phyloP scores from a whole-genome alignment of 2,888 invertebrate species.

The Dromius quadrimaculatus region DNA sequence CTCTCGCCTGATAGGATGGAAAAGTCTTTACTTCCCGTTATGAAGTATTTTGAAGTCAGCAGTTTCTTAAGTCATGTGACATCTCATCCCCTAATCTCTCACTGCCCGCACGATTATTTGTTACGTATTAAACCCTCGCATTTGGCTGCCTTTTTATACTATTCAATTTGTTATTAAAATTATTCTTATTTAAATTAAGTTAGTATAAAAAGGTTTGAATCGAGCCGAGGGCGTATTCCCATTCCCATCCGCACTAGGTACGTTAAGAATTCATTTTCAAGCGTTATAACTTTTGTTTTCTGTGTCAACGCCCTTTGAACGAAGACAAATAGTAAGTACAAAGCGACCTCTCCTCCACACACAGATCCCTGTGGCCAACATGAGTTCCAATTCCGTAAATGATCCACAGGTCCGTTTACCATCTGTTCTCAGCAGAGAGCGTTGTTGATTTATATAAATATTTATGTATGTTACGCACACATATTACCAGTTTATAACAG shows the following conservation, averaged over 20 bases:
- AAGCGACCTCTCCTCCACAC: conserved; percentile 44
- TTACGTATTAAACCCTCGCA: conserved; percentile 31
- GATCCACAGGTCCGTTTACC: conserved; percentile 35
- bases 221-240: conserved; percentile 11
- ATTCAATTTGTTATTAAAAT: background rate
- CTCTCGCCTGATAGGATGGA: too few relatives aligned
- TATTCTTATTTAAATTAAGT: background rate
- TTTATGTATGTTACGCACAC: conserved; percentile 44
- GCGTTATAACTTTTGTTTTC: conserved; percentile 7
- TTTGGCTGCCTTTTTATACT: conserved; percentile 26
- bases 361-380: conserved; percentile 5
- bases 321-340: conserved; percentile 47
- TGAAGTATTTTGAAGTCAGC: too few relatives aligned
- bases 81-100: too few relatives aligned
- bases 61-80: too few relatives aligned
- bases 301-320: conserved; percentile 36
- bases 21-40: too few relatives aligned
- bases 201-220: conserved; percentile 2
- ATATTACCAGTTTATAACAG: conserved; percentile 51
- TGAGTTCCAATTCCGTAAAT: background rate
- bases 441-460: conserved; percentile 51
- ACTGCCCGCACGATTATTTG: conserved; percentile 17
- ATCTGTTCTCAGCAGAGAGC: conserved; percentile 42
- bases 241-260: conserved; percentile 12
- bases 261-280: conserved; percentile 4